phyloP scores from a whole-genome alignment of 2,113 vertebrate genomes.

The Procavia capensis region DNA sequence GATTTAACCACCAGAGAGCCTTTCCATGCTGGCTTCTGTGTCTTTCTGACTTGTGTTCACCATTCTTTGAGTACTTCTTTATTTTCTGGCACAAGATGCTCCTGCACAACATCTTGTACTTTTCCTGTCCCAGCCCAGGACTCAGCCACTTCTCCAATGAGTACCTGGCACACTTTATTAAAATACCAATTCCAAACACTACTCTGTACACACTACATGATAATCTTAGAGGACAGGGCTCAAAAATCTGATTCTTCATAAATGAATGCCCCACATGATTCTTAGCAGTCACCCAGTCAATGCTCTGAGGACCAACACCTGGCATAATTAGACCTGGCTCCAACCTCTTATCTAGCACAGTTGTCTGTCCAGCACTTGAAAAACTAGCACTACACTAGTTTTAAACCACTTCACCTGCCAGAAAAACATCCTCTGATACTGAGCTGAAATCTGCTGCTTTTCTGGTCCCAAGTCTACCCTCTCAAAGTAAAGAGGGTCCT shows the following conservation, averaged over 20 bases:
- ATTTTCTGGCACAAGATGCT: slow-evolving; percentile 40
- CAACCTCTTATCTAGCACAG: not conserved
- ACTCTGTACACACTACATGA: slow-evolving; percentile 2
- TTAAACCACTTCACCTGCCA: not conserved
- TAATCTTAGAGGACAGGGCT: not conserved
- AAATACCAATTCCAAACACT: slow-evolving; percentile 47
- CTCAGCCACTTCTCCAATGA: slow-evolving; percentile 40
- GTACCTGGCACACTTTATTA: not conserved
- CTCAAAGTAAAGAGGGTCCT: not conserved
- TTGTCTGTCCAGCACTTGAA: not conserved
- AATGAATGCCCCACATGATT: not conserved
- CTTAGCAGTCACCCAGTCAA: not conserved
- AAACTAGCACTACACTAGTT: not conserved
- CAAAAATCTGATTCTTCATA: slow-evolving; percentile 33
- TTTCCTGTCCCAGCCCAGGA: not conserved
- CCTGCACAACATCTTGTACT: not conserved
- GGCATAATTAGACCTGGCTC: not conserved
- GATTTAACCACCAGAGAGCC: not conserved
- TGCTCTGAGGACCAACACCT: not conserved
- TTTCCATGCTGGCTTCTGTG: not conserved
- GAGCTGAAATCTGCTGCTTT: not conserved
- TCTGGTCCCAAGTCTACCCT: not conserved
- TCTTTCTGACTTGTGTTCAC: slow-evolving; percentile 21
- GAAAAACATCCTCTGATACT: not conserved
- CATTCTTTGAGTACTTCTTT: slow-evolving; percentile 10